phyloP scores from a whole-genome alignment of 1,140 invertebrate genomes.

The Zaprionus vittiger region DNA sequence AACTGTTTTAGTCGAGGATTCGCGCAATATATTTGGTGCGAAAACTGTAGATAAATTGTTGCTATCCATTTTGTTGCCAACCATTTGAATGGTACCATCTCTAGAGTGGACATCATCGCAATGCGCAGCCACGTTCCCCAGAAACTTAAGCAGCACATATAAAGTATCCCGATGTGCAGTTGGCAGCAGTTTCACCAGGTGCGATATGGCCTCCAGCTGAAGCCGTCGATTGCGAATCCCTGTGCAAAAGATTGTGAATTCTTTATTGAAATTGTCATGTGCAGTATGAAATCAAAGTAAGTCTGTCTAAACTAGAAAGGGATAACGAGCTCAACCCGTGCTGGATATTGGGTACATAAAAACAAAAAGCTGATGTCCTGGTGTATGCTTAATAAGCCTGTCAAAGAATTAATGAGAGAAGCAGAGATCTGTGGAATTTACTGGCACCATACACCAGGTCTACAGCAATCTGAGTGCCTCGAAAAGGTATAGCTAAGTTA shows the following conservation, averaged over 20 bases:
- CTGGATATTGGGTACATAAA: too few relatives aligned
- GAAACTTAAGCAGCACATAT: conserved; percentile 91
- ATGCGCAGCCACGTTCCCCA: conserved; percentile 89
- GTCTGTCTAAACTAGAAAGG: too few relatives aligned
- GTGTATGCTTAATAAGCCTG: too few relatives aligned
- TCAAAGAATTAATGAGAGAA: too few relatives aligned
- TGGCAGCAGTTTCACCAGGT: conserved; percentile 94
- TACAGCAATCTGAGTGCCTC: too few relatives aligned
- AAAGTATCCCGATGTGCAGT: conserved; percentile 95
- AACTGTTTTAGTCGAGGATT: conserved; percentile 86
- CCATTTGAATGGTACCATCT: conserved; percentile 52
- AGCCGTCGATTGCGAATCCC: conserved; percentile 92
- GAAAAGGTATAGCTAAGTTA: too few relatives aligned
- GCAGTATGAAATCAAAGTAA: too few relatives aligned
- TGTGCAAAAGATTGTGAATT: conserved; percentile 67
- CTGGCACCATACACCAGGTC: too few relatives aligned
- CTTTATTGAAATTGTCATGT: background rate
- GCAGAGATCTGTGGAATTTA: too few relatives aligned
- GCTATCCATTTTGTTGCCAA: conserved; percentile 97
- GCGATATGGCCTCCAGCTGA: conserved; percentile 92
- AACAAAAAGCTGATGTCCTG: too few relatives aligned
- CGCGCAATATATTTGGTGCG: conserved; percentile 96
- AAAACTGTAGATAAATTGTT: conserved; percentile 96
- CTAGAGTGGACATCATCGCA: conserved; percentile 72
- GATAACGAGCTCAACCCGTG: too few relatives aligned